phyloP scores from a whole-genome alignment of 2,113 vertebrate genomes.

The Coturnix japonica region DNA sequence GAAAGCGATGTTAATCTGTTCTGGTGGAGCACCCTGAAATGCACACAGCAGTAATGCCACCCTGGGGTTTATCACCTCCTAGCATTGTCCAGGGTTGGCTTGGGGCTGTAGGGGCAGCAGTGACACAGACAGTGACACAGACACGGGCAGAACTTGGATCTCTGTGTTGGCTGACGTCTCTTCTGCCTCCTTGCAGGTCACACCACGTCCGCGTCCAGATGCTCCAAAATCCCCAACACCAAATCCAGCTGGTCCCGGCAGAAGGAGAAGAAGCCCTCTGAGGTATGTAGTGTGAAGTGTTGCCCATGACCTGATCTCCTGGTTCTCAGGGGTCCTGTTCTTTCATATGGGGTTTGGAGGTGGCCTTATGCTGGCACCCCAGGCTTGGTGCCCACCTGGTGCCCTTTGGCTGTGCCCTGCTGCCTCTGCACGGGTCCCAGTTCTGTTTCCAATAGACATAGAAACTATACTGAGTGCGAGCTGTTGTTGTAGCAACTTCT shows the following conservation, averaged over 20 bases:
- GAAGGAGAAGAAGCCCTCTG: constrained; percentile 95
- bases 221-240: constrained; percentile 88
- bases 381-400: neutral
- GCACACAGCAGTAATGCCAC: neutral
- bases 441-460: neutral
- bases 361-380: rapidly evolving
- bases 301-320: rapidly evolving
- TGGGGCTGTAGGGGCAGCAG: neutral
- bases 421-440: neutral
- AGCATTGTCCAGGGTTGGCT: neutral
- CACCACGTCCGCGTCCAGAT: constrained; percentile 87
- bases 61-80: neutral
- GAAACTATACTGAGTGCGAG: constrained; percentile 50
- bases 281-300: constrained; percentile 76
- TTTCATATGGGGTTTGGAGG: neutral
- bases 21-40: neutral
- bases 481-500: constrained; percentile 57
- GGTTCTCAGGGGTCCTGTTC: neutral
- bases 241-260: constrained; percentile 91
- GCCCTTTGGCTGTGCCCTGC: neutral
- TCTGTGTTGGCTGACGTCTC: neutral
- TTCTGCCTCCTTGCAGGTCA: constrained; percentile 83
- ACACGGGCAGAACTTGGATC: neutral
- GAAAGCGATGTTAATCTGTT: neutral
- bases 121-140: neutral